These are phyloP conservation scores for Eleginops maclovinus DNA, from an alignment of 2,113 vertebrate species.

Conservation along the genomic window DNA sequence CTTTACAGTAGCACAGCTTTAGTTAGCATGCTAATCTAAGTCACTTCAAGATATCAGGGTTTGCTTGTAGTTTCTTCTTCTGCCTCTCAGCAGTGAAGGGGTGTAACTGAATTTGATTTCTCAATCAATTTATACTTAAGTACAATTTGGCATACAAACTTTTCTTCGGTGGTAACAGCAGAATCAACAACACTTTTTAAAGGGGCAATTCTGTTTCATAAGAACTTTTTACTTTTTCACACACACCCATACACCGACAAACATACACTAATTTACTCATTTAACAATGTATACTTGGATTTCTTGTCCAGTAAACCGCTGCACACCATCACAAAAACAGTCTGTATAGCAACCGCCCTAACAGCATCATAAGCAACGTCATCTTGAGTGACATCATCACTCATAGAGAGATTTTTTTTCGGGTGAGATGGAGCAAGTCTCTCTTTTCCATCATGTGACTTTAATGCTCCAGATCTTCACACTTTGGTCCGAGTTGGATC, in stretches of 20 bases:
- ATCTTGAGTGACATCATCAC: constrained; percentile 57
- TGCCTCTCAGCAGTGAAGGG: neutral
- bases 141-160: neutral
- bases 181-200: too few relatives aligned
- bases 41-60: neutral
- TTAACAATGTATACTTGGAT: constrained; percentile 22
- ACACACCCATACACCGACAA: neutral
- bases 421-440: neutral
- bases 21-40: neutral
- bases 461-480: constrained; percentile 11
- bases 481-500: neutral
- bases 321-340: constrained; percentile 47
- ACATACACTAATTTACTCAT: neutral
- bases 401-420: constrained; percentile 2
- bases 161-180: too few relatives aligned
- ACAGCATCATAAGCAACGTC: constrained; percentile 39
- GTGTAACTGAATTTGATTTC: neutral
- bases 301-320: constrained; percentile 37
- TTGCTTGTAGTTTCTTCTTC: neutral
- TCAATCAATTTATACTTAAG: too few relatives aligned
- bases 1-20: constrained; percentile 4
- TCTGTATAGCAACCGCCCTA: constrained; percentile 50
- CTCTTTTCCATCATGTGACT: constrained; percentile 41
- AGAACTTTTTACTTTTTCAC: too few relatives aligned
- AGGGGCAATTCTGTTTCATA: too few relatives aligned